These are phyloP conservation scores for Bunonema sp. DNA, from an alignment of 2,888 invertebrate species.

Conservation along the genomic window DNA sequence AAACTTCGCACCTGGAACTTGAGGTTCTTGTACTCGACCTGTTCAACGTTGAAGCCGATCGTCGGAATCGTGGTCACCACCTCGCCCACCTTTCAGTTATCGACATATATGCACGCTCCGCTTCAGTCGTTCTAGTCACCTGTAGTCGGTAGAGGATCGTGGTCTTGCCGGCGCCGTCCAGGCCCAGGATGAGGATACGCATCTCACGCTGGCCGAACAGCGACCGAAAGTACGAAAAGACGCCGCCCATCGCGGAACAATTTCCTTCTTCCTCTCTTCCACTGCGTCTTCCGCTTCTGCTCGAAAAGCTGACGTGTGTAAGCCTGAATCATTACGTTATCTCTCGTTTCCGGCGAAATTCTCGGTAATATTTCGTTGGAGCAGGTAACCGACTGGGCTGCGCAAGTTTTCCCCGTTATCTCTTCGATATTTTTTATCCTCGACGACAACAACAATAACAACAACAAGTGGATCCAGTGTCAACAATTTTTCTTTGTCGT, in stretches of 20 bases:
- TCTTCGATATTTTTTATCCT: too few species aligned
- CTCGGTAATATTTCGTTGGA: too few species aligned
- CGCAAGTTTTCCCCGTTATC: too few species aligned
- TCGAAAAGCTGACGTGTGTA: too few species aligned
- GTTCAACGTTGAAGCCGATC: slow-evolving; percentile 96
- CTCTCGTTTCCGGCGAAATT: too few species aligned
- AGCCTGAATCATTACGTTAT: too few species aligned
- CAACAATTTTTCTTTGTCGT: too few species aligned
- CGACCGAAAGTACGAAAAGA: slow-evolving; percentile 86
- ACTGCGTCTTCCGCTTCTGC: too few species aligned
- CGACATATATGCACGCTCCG: not conserved
- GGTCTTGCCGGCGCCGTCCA: slow-evolving; percentile 62
- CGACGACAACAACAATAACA: too few species aligned
- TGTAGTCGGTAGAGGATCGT: slow-evolving; percentile 88
- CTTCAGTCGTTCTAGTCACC: slow-evolving; percentile 51
- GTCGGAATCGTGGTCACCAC: slow-evolving; percentile 57
- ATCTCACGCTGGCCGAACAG: slow-evolving; percentile 55
- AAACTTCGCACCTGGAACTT: slow-evolving; percentile 64
- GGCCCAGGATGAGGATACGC: slow-evolving; percentile 52
- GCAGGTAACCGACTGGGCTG: too few species aligned
- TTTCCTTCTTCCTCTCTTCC: too few species aligned
- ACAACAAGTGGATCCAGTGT: too few species aligned
- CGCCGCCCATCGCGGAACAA: slow-evolving; percentile 57
- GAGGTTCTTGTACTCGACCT: slow-evolving; percentile 93
- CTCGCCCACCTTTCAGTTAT: slow-evolving; percentile 20